phyloP scores from a whole-genome alignment of 1,140 invertebrate species.

The Neocloeon triangulifer region DNA sequence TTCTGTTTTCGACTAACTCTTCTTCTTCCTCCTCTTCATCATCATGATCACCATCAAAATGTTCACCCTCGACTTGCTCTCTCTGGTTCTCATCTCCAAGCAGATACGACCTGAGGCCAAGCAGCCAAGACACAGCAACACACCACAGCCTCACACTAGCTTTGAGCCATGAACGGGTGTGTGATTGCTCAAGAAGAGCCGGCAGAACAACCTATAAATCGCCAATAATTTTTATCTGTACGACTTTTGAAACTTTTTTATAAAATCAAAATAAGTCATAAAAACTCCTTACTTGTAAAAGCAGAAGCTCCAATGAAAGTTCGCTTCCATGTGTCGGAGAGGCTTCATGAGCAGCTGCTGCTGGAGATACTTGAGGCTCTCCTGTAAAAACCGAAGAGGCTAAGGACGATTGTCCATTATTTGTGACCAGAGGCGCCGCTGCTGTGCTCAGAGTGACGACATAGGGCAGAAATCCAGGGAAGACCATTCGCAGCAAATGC shows the following conservation, averaged over 20 bases:
- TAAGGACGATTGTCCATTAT: too few relatives aligned
- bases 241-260: too few relatives aligned
- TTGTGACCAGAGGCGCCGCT: too few relatives aligned
- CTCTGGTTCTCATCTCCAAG: conserved; percentile 34
- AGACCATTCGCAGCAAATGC: conserved; percentile 54
- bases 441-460: conserved; percentile 64
- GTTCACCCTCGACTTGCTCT: conserved; percentile 10
- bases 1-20: too few relatives aligned
- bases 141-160: conserved; percentile 75
- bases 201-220: conserved; percentile 62
- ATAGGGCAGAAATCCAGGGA: conserved; percentile 83
- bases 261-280: too few relatives aligned
- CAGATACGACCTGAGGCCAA: conserved; percentile 76
- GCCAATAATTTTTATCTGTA: too few relatives aligned
- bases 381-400: too few relatives aligned
- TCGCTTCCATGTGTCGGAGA: conserved; percentile 26
- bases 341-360: neutral
- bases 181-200: conserved; percentile 85
- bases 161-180: conserved; percentile 84
- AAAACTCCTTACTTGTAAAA: conserved; percentile 51
- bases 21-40: conserved; percentile 6
- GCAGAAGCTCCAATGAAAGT: conserved; percentile 74
- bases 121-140: conserved; percentile 52
- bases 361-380: too few relatives aligned
- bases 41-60: conserved; percentile 8